These are phyloP conservation scores for Sesamia inferens DNA, from an alignment of 2,888 invertebrate genomes.

Conservation along the genomic window DNA sequence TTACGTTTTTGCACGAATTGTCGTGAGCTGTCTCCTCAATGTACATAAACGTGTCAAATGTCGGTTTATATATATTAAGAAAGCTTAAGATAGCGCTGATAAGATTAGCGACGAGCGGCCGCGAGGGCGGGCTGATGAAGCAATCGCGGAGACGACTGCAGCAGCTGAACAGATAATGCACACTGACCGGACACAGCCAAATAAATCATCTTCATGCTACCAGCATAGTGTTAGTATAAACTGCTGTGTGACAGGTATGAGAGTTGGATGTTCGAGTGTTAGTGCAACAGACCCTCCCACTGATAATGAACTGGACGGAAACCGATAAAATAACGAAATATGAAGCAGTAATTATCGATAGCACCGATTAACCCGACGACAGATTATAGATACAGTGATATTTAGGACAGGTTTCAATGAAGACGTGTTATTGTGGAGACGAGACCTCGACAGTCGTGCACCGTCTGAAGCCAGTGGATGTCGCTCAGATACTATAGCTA, in stretches of 20 bases:
- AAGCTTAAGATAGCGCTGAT: conserved; percentile 44
- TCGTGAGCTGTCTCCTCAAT: conserved; percentile 19
- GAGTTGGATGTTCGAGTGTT: background rate
- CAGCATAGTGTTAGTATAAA: background rate
- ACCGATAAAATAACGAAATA: conserved; percentile 38
- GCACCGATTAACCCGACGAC: conserved; percentile 11
- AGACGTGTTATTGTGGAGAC: conserved; percentile 22
- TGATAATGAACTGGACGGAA: conserved; percentile 32
- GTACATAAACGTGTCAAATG: conserved; percentile 22
- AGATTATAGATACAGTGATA: conserved; percentile 18
- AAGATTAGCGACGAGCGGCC: conserved; percentile 40
- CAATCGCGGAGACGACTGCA: background rate
- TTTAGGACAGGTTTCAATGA: conserved; percentile 1
- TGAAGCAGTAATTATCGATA: conserved; percentile 33
- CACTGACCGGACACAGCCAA: background rate
- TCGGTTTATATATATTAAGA: conserved; percentile 36
- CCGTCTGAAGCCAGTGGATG: background rate
- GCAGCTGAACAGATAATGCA: conserved; percentile 10
- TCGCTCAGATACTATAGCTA: background rate
- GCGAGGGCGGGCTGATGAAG: background rate
- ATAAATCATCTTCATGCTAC: background rate
- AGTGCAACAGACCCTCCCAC: conserved; percentile 7
- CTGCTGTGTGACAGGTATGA: background rate
- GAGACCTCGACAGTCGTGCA: background rate
- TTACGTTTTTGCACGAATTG: conserved; percentile 34